Evolutionary conservation across 2,113 vertebrate genomes (phyloP), one percentile per base, ranked within the genome.

Genomic region (Thymallus thymallus): DNA sequence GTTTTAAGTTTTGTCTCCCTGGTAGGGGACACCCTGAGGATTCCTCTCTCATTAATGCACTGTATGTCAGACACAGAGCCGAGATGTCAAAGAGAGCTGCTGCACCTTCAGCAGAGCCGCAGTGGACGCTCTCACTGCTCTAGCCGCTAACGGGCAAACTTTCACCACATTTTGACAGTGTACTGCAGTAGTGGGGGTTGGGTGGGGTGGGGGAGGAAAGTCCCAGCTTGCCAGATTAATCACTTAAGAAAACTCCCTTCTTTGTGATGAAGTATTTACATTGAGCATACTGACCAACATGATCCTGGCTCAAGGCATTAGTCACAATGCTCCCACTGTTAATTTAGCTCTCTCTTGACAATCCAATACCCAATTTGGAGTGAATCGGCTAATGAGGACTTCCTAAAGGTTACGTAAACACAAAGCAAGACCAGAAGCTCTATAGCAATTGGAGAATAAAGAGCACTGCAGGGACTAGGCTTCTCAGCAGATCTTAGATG

Each of bases 371-470:
- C 84, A 84, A 76, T 83, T 71, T 41, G 48, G 81, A 88, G 80
- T 79, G 71, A 79, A 80, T 81, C 35, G 71, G 82, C 86, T 91
- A 93, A 92, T 93, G 87, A 91, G 89, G 90, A 92, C 89, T 90
- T 90, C 85, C 87, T 91, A 92, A 93, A 92, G 92, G 91, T 93
- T 91, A 92, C 89, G 84, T 83, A 89, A 92, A 92, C 90, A 91
- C 71, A 80, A 84, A 84, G 71, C 82, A 26, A 29, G 61, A 13
- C 48, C 48, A 51, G 16, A 51, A 51, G 48, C 48, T 51, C 14
- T 18, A 51, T 51, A 1, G 48, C 48, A 51, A 51, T 51, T 51
- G 48, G 5, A 51, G 14, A 51, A 14, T 51, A 18, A 51, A 58
- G n/a, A 16, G 73, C 16, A 63, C 23, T 30, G 51, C 65, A n/a